Base-by-base conservation (phyloP, 1,140 invertebrate species). In the Helicoverpa armigera region DNA sequence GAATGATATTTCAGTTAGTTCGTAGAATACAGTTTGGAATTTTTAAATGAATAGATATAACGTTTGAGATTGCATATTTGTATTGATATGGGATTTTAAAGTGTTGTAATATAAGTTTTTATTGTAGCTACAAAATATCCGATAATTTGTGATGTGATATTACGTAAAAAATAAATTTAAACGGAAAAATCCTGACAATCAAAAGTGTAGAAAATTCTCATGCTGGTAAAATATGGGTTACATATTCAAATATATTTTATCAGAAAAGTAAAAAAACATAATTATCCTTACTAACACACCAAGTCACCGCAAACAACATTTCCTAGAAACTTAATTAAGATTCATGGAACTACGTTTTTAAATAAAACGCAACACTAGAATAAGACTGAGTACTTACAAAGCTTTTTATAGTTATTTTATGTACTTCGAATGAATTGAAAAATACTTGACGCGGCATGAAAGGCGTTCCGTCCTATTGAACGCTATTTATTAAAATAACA, bases 241-340 rank as follows among this genome's bases (percentile, higher is more conserved):
- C 5, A 7, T 43, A 43, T 43, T 43, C 35, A 43, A 43, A 43
- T 43, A 43, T 43, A 43, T 9, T 9, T 43, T 3, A 35, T 35
- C 35, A 35, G 35, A 35, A 43, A 43, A 43, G 35, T 10, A 4
- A 18, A 11, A 58, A 23, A 23, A 58, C 18, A 58, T 14, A 23
- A 58, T 58, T 58, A 43, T 43, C 5, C 35, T 18, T 9, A 18
- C 56, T 23, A 11, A 5, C 9, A 23, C 11, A 58, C 9, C 23
- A 18, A 67, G n/a, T 43, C 2, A 9, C 35, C 16, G 31, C 11
- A 5, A 7, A 48, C 35, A n/a, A 48, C 14, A 14, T 48, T 67
- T 48, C 63, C 35, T 16, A 48, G 63, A 67, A 67, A 18, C 5
- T 48, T 67, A 43, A 67, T 67, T 67, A 67, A 48, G 63, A 67